A percentile compares a stretch with the other conserved stretches of the same genome.
Evolutionary conservation across 2,797 vertebrate species (phyloP).

Genomic region (Tragopan temminckii): DNA sequence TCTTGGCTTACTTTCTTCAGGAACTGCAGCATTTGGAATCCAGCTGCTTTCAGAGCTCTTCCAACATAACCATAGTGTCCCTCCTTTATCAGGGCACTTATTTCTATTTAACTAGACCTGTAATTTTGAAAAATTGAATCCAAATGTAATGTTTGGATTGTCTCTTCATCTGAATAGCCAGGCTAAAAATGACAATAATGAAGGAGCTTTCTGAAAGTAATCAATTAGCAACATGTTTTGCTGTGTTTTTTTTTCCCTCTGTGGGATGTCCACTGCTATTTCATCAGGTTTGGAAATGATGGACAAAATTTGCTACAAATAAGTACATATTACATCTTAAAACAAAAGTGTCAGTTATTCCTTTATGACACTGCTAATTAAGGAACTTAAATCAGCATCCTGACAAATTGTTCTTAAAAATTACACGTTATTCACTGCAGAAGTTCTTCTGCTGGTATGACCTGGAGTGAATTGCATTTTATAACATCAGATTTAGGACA

Average conservation of each 20-base stretch:
- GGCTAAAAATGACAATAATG: accelerated
- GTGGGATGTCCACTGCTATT: background rate
- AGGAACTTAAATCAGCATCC: background rate
- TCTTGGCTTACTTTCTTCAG: background rate
- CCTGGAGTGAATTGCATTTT: background rate
- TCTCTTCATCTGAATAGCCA: background rate
- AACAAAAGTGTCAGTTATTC: background rate
- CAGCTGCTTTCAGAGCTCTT: background rate
- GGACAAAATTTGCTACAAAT: background rate
- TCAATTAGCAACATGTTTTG: background rate
- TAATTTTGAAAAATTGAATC: background rate
- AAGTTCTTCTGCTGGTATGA: background rate
- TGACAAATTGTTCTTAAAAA: background rate
- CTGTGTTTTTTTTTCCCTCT: no score
- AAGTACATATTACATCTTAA: background rate
- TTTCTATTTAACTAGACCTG: accelerated
- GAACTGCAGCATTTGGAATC: background rate
- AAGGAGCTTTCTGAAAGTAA: background rate
- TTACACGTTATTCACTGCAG: background rate
- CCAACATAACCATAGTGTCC: background rate
- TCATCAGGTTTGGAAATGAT: background rate
- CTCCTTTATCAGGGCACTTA: background rate
- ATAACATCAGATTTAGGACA: background rate
- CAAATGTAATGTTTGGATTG: background rate
- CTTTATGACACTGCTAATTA: background rate